Percentiles rank a stretch among this genome's conserved stretches.
These are phyloP conservation scores for Heloderma charlesbogerti DNA, from an alignment of 2,113 vertebrate species.

Conservation along the genomic window DNA sequence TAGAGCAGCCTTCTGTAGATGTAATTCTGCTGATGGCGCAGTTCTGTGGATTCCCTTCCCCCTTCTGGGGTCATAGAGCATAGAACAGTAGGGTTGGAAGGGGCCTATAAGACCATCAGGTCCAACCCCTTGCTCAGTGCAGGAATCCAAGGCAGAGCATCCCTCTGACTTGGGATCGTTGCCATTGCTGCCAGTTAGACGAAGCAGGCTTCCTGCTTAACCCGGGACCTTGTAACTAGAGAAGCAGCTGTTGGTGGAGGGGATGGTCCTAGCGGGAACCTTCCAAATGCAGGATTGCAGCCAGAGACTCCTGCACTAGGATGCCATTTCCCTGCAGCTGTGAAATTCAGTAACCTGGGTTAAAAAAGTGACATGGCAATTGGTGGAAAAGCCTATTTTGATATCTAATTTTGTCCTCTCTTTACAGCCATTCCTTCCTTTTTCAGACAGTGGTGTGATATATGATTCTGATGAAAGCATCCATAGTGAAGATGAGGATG, in stretches of 20 bases:
- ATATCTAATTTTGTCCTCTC: slow-evolving; percentile 56
- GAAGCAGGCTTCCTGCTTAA: not conserved
- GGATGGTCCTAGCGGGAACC: too few species aligned
- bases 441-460: slow-evolving; percentile 92
- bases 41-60: too few species aligned
- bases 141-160: too few species aligned
- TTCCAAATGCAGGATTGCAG: not conserved
- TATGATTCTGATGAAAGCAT: slow-evolving; percentile 97
- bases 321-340: too few species aligned
- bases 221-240: not conserved
- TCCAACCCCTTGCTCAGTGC: too few species aligned
- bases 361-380: not conserved
- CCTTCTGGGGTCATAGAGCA: too few species aligned
- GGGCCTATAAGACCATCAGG: too few species aligned
- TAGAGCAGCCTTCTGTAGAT: too few species aligned
- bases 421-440: slow-evolving; percentile 94
- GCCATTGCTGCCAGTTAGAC: not conserved
- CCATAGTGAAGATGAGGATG: slow-evolving; percentile 92
- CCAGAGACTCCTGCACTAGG: not conserved
- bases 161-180: too few species aligned
- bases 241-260: not conserved
- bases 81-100: too few species aligned
- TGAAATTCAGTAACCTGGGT: not conserved
- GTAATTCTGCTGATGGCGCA: too few species aligned
- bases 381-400: not conserved